Evolutionary conservation across 2,888 invertebrate species (phyloP), one percentile per base, ranked within the genome.

Genomic region (Catocala sponsa): DNA sequence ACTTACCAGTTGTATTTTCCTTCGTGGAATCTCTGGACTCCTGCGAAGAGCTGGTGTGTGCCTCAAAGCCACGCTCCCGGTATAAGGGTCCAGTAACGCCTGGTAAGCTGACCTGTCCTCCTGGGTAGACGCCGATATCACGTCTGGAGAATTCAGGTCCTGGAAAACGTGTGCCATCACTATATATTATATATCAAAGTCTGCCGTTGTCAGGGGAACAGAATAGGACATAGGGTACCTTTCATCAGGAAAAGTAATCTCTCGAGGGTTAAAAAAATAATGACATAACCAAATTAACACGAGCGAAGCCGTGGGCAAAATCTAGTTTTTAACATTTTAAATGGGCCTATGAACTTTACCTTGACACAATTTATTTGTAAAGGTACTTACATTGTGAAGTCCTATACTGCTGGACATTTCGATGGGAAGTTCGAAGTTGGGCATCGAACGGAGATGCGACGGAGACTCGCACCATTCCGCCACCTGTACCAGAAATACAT

Each of bases 381-480:
- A 7, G 6, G 12, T 25, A 89, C 92, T 89, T 70, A 92, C 92
- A 55, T 88, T 85, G 25, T 85, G 86, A 6, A 80, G 48, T 0
- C 82, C 83, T 11, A 92, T 72, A 49, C 82, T 87, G 65, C 88
- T 90, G 0, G 91, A 88, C 83, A 95, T 87, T 50, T 96, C 96
- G 0, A 95, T 90, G 0, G 95, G 95, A 67, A 95, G 83, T 51
- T 95, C 95, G 68, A 94, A 95, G 78, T 94, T 92, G 0, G 95
- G 91, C 68, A 94, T 86, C 47, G 93, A 85, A 11, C 95, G 94
- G 41, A 95, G 85, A 53, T 95, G 94, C 0, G 95, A 94, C 0
- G 96, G 95, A 32, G 96, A 95, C 44, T 95, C 95, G 25, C 95
- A 95, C 93, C 96, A 95, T 38, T 95, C 95, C 0, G 89, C 83